Conservation (phyloP, 2,888 invertebrate genomes). For the Dioctria rufipes region DNA sequence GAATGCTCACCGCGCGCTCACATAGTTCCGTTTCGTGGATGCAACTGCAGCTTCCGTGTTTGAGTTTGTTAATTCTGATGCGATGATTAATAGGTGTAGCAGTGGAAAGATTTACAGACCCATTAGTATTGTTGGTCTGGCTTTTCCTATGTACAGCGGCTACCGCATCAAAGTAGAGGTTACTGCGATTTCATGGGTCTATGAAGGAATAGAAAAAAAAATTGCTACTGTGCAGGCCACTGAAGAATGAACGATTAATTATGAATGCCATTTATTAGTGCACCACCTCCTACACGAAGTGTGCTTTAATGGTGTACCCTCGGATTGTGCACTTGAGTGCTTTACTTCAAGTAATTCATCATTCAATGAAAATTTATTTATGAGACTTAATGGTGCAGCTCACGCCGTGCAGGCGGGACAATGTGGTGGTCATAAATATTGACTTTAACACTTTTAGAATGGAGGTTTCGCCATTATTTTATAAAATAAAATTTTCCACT, state of each 20-base stretch:
- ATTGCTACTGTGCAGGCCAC: conserved; percentile 39
- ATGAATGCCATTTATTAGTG: conserved; percentile 37
- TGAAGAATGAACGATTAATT: conserved; percentile 35
- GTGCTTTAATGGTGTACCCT: conserved; percentile 27
- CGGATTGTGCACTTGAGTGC: neutral
- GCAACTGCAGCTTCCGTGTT: conserved; percentile 53
- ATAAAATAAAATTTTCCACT: too few relatives aligned
- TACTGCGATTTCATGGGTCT: conserved; percentile 2
- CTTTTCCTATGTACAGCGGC: neutral
- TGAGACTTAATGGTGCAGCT: too few relatives aligned
- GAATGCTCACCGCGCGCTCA: neutral
- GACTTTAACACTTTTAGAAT: too few relatives aligned
- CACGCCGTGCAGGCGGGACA: too few relatives aligned
- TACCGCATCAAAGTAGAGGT: neutral
- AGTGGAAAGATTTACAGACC: conserved; percentile 53
- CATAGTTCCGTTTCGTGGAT: conserved; percentile 8
- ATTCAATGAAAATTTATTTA: too few relatives aligned
- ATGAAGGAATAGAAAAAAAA: neutral
- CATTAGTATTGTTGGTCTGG: conserved; percentile 45
- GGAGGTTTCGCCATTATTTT: too few relatives aligned
- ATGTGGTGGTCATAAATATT: too few relatives aligned
- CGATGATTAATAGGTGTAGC: conserved; percentile 53
- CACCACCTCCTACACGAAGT: conserved; percentile 34
- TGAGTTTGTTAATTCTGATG: conserved; percentile 54
- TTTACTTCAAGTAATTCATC: neutral